These are phyloP conservation scores for Onchidella celtica DNA, from an alignment of 2,888 invertebrate genomes.

Conservation along the genomic window DNA sequence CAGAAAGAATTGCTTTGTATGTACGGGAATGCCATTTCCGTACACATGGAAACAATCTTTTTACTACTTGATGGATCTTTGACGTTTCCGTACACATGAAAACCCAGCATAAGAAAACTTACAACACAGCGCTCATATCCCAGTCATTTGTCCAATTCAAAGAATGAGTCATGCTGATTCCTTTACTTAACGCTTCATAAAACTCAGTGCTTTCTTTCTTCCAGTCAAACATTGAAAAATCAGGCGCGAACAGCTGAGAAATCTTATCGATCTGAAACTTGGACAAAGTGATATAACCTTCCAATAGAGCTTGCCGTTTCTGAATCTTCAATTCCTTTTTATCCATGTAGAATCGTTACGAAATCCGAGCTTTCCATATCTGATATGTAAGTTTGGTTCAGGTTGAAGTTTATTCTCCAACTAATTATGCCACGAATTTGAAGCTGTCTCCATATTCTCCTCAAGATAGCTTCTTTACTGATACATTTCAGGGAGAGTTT, in stretches of 20 bases:
- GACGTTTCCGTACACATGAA: too few relatives aligned
- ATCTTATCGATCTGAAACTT: neutral
- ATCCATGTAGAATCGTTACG: neutral
- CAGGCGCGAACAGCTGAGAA: neutral
- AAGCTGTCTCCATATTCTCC: slow-evolving; percentile 44
- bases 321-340: slow-evolving; percentile 8
- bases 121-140: neutral
- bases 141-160: slow-evolving; percentile 23
- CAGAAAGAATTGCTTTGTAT: too few relatives aligned
- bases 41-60: too few relatives aligned
- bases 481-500: slow-evolving; percentile 1
- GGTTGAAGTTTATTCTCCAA: slow-evolving; percentile 9
- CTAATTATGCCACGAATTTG: slow-evolving; percentile 47
- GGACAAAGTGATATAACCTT: slow-evolving; percentile 18
- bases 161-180: neutral
- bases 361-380: neutral
- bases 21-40: too few relatives aligned
- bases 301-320: slow-evolving; percentile 32
- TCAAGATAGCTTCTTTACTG: neutral
- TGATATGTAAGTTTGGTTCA: neutral
- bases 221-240: slow-evolving; percentile 46
- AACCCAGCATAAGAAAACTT: too few relatives aligned
- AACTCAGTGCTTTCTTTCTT: neutral
- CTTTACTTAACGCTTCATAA: too few relatives aligned
- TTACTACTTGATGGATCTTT: too few relatives aligned